These are phyloP conservation scores for Novumbra hubbsi DNA, from an alignment of 2,797 vertebrate species.

Conservation along the genomic window DNA sequence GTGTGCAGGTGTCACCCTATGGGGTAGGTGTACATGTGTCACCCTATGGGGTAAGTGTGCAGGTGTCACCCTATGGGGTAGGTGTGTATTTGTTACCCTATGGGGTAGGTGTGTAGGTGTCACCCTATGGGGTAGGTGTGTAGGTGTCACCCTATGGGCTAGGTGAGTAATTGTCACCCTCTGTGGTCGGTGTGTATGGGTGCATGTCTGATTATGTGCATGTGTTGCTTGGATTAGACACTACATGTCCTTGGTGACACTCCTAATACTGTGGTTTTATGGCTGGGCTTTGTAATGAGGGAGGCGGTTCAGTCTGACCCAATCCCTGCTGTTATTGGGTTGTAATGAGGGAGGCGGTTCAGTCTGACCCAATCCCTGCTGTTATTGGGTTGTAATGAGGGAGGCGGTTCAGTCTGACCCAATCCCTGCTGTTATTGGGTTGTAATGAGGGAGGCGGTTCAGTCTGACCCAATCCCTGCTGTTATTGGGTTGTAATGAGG, in stretches of 20 bases:
- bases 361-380: constrained; percentile 46
- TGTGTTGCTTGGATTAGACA: background rate
- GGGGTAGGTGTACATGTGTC: background rate
- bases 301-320: constrained; percentile 44
- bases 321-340: constrained; percentile 42
- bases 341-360: constrained; percentile 22
- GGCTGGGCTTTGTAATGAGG: constrained; percentile 55
- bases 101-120: background rate
- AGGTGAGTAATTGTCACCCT: background rate
- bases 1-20: background rate
- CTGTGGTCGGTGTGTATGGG: background rate
- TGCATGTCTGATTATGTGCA: background rate
- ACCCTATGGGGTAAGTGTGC: no score
- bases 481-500: constrained; percentile 60
- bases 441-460: constrained; percentile 22
- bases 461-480: constrained; percentile 46
- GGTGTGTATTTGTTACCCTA: background rate
- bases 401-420: constrained; percentile 44
- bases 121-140: background rate
- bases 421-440: constrained; percentile 42
- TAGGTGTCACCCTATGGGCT: no score
- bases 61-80: background rate
- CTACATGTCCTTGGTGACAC: constrained; percentile 25
- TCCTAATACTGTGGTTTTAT: constrained; percentile 17
- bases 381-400: constrained; percentile 42